Conservation (phyloP, 2,113 vertebrate species). For the Arvicanthis niloticus region DNA sequence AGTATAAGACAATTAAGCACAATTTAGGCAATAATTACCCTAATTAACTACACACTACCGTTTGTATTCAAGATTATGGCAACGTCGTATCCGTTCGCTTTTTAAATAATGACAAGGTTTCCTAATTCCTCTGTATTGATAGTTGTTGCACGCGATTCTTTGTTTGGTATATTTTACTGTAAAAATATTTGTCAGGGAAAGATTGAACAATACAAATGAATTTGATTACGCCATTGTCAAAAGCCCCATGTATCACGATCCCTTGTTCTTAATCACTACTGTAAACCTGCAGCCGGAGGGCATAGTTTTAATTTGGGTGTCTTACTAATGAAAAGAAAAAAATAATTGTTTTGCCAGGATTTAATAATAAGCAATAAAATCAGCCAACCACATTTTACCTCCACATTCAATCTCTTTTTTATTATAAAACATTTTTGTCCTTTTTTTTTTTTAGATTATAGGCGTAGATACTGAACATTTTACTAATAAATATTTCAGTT, state of each 20-base stretch:
- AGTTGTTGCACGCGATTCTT: constrained; percentile 87
- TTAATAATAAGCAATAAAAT: constrained; percentile 99
- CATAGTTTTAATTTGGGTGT: constrained; percentile 98
- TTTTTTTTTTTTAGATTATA: constrained; percentile 92
- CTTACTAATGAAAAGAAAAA: constrained; percentile 97
- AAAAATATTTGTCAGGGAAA: constrained; percentile 92
- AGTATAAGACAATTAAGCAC: constrained; percentile 90
- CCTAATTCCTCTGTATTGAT: constrained; percentile 89
- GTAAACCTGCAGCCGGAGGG: constrained; percentile 95
- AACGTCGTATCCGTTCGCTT: constrained; percentile 85
- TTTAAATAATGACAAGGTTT: constrained; percentile 87
- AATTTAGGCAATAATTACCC: constrained; percentile 90
- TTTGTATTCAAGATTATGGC: constrained; percentile 88
- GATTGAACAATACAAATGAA: constrained; percentile 99
- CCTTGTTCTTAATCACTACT: constrained; percentile 99
- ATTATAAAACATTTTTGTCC: constrained; percentile 95
- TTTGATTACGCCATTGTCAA: constrained; percentile 98
- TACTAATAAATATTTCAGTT: constrained; percentile 98
- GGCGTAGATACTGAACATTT: constrained; percentile 92
- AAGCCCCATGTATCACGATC: constrained; percentile 97
- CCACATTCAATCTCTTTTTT: constrained; percentile 93
- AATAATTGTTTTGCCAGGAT: constrained; percentile 98
- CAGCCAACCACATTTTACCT: constrained; percentile 97
- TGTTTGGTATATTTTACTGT: constrained; percentile 93
- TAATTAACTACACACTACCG: constrained; percentile 89